Evolutionary conservation across 2,888 invertebrate species (phyloP).

Genomic region (Philonicus albiceps): DNA sequence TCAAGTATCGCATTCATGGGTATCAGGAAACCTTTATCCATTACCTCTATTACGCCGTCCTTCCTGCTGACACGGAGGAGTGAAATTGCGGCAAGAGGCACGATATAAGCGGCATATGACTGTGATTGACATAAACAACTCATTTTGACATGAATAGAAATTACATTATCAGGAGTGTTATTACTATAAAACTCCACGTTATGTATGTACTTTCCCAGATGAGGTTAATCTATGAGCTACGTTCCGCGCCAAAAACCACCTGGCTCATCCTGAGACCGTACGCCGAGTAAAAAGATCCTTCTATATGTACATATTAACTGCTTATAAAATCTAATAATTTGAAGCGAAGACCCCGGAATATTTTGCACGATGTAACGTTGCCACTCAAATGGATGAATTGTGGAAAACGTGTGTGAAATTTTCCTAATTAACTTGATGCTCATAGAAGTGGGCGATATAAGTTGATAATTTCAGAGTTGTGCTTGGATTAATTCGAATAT

Average conservation of each 20-base stretch:
- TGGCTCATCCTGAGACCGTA: not conserved
- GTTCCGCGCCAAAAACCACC: not conserved
- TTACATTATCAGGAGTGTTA: conserved; percentile 31
- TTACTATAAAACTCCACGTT: not conserved
- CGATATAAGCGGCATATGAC: conserved; percentile 24
- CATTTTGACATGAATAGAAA: conserved; percentile 44
- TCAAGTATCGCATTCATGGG: not conserved
- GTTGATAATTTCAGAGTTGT: not conserved
- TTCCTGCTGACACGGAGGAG: not conserved
- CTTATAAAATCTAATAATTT: not conserved
- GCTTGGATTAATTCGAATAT: not conserved
- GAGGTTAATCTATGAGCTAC: not conserved
- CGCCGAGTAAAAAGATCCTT: not conserved
- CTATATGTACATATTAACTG: conserved; percentile 3
- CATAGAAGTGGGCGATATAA: not conserved
- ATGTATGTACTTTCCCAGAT: not conserved
- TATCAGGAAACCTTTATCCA: conserved; percentile 27
- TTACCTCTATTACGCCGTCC: not conserved
- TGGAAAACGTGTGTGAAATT: conserved; percentile 21
- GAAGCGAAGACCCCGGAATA: not conserved
- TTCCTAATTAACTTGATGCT: not conserved
- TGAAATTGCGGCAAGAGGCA: not conserved
- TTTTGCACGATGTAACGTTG: not conserved
- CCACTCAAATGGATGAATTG: conserved; percentile 5
- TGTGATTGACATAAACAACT: conserved; percentile 44